Evolutionary conservation across 2,113 vertebrate species (phyloP), one percentile per base, ranked within the genome.

Genomic region (Pipa parva): DNA sequence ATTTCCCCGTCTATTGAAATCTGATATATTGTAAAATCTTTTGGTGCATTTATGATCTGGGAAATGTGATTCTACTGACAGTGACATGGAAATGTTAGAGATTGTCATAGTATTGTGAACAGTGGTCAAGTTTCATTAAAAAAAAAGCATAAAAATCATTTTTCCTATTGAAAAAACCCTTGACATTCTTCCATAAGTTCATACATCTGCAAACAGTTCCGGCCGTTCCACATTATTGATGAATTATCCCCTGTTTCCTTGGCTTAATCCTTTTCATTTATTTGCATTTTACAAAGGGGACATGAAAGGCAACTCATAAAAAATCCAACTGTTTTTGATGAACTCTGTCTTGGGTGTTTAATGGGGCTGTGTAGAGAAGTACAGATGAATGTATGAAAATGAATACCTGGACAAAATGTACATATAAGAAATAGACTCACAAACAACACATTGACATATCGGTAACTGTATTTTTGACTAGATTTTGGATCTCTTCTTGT

Each of bases 201-300:
- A 70, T 70, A 70, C 66, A 70, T 70, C 66, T 70, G 66, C 49
- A 70, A 70, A 36, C 66, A 70, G 66, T 70, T 70, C 66, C 22
- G 57, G 58, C 48, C 36, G 51, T 60, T 70, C 39, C 58, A 61
- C 45, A 70, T 70, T 70, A 58, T 61, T 70, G 66, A 70, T 70
- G 66, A 70, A 70, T 70, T 70, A 70, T 70, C 66, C 66, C 25
- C 66, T 13, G 66, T 70, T 70, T 70, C 66, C 66, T 70, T 61
- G 66, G 48, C 66, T 58, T 70, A 70, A 70, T 70, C 66, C 66
- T 70, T 61, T 70, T 70, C 66, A 70, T 70, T 61, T 70, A 61
- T 54, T 70, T 70, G 52, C 52, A 70, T 70, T 70, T 70, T 70
- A 70, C 33, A 25, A 61, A 70, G 49, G 51, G 58, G 61, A 70